phyloP scores from a whole-genome alignment of 1,140 invertebrate genomes.

The Bactericera cockerelli region DNA sequence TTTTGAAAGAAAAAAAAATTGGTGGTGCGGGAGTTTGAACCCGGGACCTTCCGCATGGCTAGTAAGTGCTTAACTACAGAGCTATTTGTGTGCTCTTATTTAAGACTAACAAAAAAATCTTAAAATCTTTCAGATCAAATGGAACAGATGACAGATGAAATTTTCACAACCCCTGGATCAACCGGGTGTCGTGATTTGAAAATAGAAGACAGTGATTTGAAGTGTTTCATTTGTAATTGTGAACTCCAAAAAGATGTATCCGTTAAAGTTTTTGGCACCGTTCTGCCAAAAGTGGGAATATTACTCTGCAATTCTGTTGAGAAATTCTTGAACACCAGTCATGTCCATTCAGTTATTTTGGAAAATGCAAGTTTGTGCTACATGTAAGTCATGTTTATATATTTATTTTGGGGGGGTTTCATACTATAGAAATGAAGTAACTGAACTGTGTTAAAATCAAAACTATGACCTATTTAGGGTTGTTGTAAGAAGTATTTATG shows the following conservation, averaged over 20 bases:
- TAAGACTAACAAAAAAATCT: too few species aligned
- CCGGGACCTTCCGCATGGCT: too few species aligned
- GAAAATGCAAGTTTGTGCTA: slow-evolving; percentile 11
- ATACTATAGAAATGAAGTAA: neutral
- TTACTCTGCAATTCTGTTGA: slow-evolving; percentile 5
- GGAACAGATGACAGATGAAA: too few species aligned
- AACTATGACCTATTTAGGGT: neutral
- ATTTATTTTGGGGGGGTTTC: neutral
- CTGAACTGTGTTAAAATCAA: neutral
- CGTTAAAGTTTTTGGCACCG: slow-evolving; percentile 13
- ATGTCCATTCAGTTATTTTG: neutral
- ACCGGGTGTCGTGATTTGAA: too few species aligned
- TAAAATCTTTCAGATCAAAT: too few species aligned
- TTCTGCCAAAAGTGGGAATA: neutral
- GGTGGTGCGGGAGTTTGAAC: too few species aligned
- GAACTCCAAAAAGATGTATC: neutral
- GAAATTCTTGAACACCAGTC: slow-evolving; percentile 6
- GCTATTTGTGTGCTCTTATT: too few species aligned
- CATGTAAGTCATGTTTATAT: neutral
- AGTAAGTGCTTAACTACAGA: too few species aligned
- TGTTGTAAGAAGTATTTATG: too few species aligned
- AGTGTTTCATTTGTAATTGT: slow-evolving; percentile 12
- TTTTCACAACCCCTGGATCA: too few species aligned
- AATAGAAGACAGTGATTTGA: too few species aligned
- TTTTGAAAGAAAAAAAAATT: too few species aligned